Evolutionary conservation across 2,888 invertebrate species (phyloP).

Genomic region (Tortricodes alternella): DNA sequence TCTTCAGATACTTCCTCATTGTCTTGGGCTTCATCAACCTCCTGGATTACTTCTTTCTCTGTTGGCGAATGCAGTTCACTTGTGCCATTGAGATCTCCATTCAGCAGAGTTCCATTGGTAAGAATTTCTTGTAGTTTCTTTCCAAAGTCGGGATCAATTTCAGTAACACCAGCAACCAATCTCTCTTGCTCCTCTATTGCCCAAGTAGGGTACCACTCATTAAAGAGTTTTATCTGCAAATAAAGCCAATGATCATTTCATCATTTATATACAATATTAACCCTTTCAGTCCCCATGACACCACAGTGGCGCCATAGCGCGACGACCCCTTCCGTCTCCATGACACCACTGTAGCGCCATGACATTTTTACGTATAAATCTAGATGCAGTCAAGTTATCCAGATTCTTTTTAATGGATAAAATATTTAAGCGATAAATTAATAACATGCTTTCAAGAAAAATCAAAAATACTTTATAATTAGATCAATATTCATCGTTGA

Average conservation of each 20-base stretch:
- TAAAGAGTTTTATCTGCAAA: slow-evolving; percentile 89
- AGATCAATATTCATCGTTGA: too few relatives aligned
- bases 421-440: too few relatives aligned
- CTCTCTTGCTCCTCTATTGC: slow-evolving; percentile 87
- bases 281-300: too few relatives aligned
- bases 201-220: slow-evolving; percentile 93
- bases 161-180: slow-evolving; percentile 86
- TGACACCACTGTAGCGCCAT: too few relatives aligned
- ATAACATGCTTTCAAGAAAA: too few relatives aligned
- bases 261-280: too few relatives aligned
- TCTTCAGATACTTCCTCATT: slow-evolving; percentile 39
- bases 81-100: slow-evolving; percentile 69
- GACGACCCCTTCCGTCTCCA: too few relatives aligned
- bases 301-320: too few relatives aligned
- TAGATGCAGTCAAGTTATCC: too few relatives aligned
- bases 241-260: neutral
- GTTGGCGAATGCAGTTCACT: slow-evolving; percentile 52
- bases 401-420: too few relatives aligned
- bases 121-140: slow-evolving; percentile 84
- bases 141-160: slow-evolving; percentile 88
- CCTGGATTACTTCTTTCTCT: slow-evolving; percentile 42
- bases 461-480: too few relatives aligned
- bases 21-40: slow-evolving; percentile 34
- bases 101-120: slow-evolving; percentile 57
- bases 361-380: too few relatives aligned